Base-by-base conservation (phyloP, 2,797 vertebrate species). In the Ispidina picta region DNA sequence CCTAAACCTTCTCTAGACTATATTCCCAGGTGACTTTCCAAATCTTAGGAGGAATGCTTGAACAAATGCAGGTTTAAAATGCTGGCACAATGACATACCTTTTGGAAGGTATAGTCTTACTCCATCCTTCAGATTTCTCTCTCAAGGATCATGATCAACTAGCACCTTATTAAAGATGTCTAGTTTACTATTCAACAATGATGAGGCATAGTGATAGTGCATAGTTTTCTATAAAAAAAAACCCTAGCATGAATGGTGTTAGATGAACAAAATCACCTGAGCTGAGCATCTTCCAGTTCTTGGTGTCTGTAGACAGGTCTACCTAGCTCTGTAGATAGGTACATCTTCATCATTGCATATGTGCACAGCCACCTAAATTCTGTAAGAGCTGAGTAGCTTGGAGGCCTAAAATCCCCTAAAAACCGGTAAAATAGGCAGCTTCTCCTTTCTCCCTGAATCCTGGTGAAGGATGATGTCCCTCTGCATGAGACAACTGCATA, bases 21-120 rank as follows among this genome's bases (percentile, higher is more conserved):
- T 0, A 0, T 22, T 46, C 22, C 6, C 21, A 71, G 14, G 12
- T 31, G 26, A 2, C 12, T 72, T 63, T 41, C 37, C 48, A 51
- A 82, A 44, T 35, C 4, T 70, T 56, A 33, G 20, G 22, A 52
- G 31, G 14, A 58, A 33, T 18, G 13, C 20, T 66, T 35, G n/a
- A 43, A 60, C 12, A 74, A 74, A 17, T n/a, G 26, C 41, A 83
- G 6, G 54, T 29, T 80, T 77, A 58, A 77, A 77, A 60, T 26
- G n/a, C 71, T 54, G 76, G 12, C 15, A 55, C 3, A 51, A 10
- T 4, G 37, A 7, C 39, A 73, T 65, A 2, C 8, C 28, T 13
- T 60, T 39, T 62, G 15, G 63, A 65, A 90, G 48, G 9, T 13
- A 23, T 7, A 16, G 11, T 62, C 48, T 72, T 55, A 11, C 51